phyloP scores from a whole-genome alignment of 2,888 invertebrate species.

The Drosophila pseudotakahashii region DNA sequence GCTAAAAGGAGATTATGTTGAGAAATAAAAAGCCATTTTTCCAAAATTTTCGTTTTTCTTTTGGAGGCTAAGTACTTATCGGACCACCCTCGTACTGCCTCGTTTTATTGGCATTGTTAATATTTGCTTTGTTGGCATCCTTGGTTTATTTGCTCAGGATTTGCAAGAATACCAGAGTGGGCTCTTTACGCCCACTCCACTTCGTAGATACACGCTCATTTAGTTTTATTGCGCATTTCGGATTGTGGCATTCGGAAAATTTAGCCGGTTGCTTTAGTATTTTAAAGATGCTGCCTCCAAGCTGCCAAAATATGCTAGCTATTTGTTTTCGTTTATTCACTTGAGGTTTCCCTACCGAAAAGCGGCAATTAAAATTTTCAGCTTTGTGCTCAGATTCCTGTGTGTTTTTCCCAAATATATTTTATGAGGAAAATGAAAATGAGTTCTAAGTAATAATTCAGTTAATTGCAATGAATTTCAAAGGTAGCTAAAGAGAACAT shows the following conservation, averaged over 20 bases:
- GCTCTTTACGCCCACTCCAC: conserved; percentile 5
- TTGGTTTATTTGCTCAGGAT: conserved; percentile 62
- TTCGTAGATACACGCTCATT: conserved; percentile 47
- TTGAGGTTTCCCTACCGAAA: conserved; percentile 18
- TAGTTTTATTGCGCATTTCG: conserved; percentile 48
- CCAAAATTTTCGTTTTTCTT: no score
- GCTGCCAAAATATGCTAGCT: conserved; percentile 10
- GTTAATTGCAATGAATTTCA: no score
- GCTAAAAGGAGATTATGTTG: no score
- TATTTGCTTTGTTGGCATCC: conserved; percentile 61
- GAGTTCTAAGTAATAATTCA: no score
- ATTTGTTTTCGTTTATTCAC: conserved; percentile 18
- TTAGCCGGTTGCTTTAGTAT: conserved; percentile 24
- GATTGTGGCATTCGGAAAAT: conserved; percentile 34
- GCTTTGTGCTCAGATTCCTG: neutral
- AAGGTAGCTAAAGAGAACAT: neutral
- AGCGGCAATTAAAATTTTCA: conserved; percentile 16
- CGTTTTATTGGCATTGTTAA: conserved; percentile 75
- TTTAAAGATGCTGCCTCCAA: conserved; percentile 18
- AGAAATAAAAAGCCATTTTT: no score
- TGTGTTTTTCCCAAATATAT: no score
- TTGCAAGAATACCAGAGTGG: conserved; percentile 41
- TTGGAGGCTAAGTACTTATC: no score
- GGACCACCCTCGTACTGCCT: no score
- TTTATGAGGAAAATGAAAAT: no score